Evolutionary conservation across 2,888 invertebrate species (phyloP), one percentile per base, ranked within the genome.

Genomic region (Ichneumon xanthorius): DNA sequence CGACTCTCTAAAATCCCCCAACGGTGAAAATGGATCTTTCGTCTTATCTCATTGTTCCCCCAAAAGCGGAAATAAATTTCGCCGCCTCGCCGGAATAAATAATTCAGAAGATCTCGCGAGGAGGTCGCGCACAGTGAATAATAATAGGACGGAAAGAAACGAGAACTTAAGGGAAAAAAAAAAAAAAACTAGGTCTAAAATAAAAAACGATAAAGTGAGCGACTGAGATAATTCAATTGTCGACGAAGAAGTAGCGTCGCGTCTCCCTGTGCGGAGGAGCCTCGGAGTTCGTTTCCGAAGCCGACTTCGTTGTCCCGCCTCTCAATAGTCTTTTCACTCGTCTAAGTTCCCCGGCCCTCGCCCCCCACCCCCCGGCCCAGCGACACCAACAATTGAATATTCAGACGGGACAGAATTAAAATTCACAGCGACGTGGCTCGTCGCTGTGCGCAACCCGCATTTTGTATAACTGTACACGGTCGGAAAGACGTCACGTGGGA

Each of bases 381-480:
- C 9, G 40, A 40, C 37, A 45, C 45, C 58, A 80, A 86, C 86
- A 86, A 86, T 86, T 86, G 86, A 86, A 86, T 86, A 86, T 86
- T 86, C 83, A 86, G 77, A 68, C 77, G 58, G 26, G 30, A 68
- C 68, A 26, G 58, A 68, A 78, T 78, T 78, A 78, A 78, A 78
- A 78, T 78, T 78, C 77, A 78, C 48, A n/a, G 45, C 77, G 30
- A 45, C 77, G 68, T n/a, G 30, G 68, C 19, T 6, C 40, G 48
- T 75, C 75, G 48, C 37, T n/a, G 48, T n/a, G 30, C 67, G 26
- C 16, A 30, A 19, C 53, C 48, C 19, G 50, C 37, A 72, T 78
- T n/a, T 82, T 71, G 45, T 45, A 77, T 82, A 77, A 82, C 71
- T 71, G 71, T 65, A 71, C 71, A 71, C 63, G 50, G 30, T 58